Conservation (phyloP, 2,888 invertebrate genomes). For the Andrena trimmerana region DNA sequence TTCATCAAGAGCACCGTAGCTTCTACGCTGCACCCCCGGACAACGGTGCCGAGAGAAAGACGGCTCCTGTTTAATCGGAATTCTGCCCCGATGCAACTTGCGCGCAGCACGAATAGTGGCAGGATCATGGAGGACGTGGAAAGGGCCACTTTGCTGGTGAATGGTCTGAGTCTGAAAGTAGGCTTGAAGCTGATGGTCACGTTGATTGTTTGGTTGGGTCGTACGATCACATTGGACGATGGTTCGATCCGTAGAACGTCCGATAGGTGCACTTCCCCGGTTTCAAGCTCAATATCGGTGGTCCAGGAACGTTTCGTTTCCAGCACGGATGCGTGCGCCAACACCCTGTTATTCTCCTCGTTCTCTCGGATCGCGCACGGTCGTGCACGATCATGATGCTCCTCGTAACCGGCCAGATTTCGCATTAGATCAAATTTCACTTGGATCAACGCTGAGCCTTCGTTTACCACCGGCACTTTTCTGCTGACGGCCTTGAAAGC, state of each 20-base stretch:
- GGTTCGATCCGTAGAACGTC: slow-evolving; percentile 76
- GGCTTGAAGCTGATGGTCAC: slow-evolving; percentile 83
- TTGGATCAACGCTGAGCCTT: slow-evolving; percentile 87
- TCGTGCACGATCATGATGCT: not conserved
- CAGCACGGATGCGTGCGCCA: slow-evolving; percentile 31
- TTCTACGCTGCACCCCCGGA: slow-evolving; percentile 84
- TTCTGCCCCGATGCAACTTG: slow-evolving; percentile 86
- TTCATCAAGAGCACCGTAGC: slow-evolving; percentile 86
- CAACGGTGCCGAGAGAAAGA: slow-evolving; percentile 86
- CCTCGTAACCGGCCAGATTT: slow-evolving; percentile 35
- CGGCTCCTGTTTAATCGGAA: slow-evolving; percentile 85
- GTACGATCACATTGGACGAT: slow-evolving; percentile 79
- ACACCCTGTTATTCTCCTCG: not conserved
- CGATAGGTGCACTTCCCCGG: slow-evolving; percentile 45
- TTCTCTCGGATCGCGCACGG: not conserved
- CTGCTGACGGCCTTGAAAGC: slow-evolving; percentile 86
- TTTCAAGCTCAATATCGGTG: slow-evolving; percentile 7
- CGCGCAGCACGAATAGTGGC: slow-evolving; percentile 86
- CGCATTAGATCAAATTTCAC: slow-evolving; percentile 86
- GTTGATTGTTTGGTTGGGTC: slow-evolving; percentile 80
- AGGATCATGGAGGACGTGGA: slow-evolving; percentile 86
- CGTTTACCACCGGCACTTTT: slow-evolving; percentile 87
- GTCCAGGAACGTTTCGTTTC: slow-evolving; percentile 59
- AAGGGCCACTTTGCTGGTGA: slow-evolving; percentile 85
- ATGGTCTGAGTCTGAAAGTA: slow-evolving; percentile 77